Evolutionary conservation across 2,888 invertebrate genomes (phyloP).

Genomic region (Automeris io): DNA sequence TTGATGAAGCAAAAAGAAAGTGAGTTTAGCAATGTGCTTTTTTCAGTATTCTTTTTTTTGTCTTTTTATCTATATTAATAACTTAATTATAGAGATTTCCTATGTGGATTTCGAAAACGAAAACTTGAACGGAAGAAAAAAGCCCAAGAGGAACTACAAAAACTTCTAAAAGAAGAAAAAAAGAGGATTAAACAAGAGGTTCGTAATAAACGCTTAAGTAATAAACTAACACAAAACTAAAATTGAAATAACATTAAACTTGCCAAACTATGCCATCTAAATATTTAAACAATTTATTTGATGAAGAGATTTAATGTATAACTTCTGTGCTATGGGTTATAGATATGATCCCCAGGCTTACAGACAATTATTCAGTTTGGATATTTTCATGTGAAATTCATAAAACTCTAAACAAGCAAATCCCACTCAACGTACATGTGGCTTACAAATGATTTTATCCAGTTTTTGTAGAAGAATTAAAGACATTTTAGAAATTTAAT

Average conservation of each 20-base stretch:
- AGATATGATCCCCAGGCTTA: too few species aligned
- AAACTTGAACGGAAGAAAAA: slow-evolving; percentile 86
- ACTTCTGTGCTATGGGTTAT: too few species aligned
- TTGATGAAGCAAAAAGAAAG: slow-evolving; percentile 66
- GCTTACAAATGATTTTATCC: too few species aligned
- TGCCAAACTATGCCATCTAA: background rate
- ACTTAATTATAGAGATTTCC: slow-evolving; percentile 80
- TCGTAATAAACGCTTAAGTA: slow-evolving; percentile 6
- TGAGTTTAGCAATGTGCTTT: slow-evolving; percentile 18
- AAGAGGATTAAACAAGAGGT: slow-evolving; percentile 86
- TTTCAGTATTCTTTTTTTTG: slow-evolving; percentile 3
- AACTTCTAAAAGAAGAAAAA: slow-evolving; percentile 84
- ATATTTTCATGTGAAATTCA: too few species aligned
- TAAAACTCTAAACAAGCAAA: too few species aligned
- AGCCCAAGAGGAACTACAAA: slow-evolving; percentile 83
- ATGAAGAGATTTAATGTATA: too few species aligned
- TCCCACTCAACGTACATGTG: too few species aligned
- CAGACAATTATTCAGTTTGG: too few species aligned
- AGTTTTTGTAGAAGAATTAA: too few species aligned
- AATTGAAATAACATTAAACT: background rate
- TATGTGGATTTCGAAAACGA: slow-evolving; percentile 88
- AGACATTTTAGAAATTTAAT: too few species aligned
- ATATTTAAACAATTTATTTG: too few species aligned
- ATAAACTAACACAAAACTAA: background rate
- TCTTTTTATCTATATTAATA: background rate